A percentile compares a stretch with the other conserved stretches of the same genome.
Evolutionary conservation across 2,113 vertebrate species (phyloP).

Genomic region (Brachyistius frenatus): DNA sequence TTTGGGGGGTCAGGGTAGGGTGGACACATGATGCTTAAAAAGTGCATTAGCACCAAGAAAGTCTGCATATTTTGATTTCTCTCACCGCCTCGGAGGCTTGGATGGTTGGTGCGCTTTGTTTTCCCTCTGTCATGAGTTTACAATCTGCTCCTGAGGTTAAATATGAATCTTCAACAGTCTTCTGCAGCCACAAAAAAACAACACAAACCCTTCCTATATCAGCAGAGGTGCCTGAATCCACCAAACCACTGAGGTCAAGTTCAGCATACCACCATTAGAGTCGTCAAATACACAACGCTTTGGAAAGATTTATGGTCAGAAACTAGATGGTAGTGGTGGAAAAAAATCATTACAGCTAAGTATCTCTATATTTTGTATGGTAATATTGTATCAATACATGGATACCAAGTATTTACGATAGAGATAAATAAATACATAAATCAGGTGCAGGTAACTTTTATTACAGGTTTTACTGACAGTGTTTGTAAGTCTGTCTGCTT

Average conservation of each 20-base stretch:
- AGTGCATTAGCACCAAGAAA: slow-evolving; percentile 52
- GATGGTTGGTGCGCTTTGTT: slow-evolving; percentile 37
- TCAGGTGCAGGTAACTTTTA: no score
- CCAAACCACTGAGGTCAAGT: not conserved
- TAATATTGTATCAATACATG: no score
- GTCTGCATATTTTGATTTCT: slow-evolving; percentile 22
- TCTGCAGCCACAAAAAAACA: slow-evolving; percentile 1
- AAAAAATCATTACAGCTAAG: no score
- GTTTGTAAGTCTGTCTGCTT: no score
- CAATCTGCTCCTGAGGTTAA: slow-evolving; percentile 31
- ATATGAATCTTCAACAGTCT: slow-evolving; percentile 22
- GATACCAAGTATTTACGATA: no score
- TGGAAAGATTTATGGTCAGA: not conserved
- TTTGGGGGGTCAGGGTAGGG: slow-evolving; percentile 39
- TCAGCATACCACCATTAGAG: not conserved
- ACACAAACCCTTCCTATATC: not conserved
- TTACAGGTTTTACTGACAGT: no score
- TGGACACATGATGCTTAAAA: slow-evolving; percentile 54
- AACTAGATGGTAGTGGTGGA: no score
- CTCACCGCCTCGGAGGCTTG: not conserved
- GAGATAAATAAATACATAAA: no score
- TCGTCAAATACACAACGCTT: not conserved
- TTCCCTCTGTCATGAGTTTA: slow-evolving; percentile 48
- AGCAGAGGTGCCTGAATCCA: slow-evolving; percentile 8
- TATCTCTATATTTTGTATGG: no score